Conservation (phyloP, 2,113 vertebrate genomes). For the Panurus biarmicus region DNA sequence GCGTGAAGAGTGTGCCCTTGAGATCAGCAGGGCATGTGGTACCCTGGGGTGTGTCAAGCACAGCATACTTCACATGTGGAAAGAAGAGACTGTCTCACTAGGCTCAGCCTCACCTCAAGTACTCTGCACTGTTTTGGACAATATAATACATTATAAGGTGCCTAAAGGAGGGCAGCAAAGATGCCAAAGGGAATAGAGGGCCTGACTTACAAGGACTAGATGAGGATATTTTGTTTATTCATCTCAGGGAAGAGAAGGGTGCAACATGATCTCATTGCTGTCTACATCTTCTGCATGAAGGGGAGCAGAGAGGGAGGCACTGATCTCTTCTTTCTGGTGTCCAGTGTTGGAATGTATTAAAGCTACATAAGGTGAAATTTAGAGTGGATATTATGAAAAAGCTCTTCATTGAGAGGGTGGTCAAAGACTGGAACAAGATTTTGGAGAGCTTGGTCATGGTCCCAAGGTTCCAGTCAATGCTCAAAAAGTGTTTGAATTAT, state of each 20-base stretch:
- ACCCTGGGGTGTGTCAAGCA: neutral
- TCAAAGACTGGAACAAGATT: neutral
- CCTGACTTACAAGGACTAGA: neutral
- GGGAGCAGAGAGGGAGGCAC: neutral
- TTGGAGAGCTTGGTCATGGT: neutral
- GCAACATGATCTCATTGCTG: neutral
- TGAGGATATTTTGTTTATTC: neutral
- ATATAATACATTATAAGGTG: neutral
- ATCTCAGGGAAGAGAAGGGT: neutral
- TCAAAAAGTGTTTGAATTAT: neutral
- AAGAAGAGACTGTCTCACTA: neutral
- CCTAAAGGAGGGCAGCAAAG: neutral
- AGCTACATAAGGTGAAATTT: neutral
- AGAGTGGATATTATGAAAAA: neutral
- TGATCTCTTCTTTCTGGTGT: neutral
- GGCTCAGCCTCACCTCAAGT: neutral
- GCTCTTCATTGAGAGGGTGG: neutral
- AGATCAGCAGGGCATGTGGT: neutral
- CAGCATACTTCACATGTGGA: fast-evolving
- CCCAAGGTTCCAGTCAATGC: neutral
- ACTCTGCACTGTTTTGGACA: neutral
- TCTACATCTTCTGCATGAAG: neutral
- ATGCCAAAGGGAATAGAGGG: neutral
- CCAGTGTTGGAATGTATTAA: neutral
- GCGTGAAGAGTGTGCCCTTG: neutral